phyloP scores from a whole-genome alignment of 37 sponge, comb jelly and placozoan species.

The Spongilla lacustris region DNA sequence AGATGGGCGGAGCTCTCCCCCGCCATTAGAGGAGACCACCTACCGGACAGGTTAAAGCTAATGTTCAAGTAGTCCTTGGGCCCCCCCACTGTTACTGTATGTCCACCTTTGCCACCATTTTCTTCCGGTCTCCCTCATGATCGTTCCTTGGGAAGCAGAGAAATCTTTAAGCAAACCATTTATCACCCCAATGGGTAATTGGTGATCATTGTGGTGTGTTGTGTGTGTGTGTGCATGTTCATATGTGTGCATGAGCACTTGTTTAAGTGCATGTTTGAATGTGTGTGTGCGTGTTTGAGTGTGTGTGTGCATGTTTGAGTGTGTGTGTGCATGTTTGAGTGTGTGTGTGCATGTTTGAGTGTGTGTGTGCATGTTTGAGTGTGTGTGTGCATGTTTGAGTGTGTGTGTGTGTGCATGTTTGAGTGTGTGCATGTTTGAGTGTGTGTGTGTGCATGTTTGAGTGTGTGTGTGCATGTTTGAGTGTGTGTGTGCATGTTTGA shows the following conservation, averaged over 20 bases:
- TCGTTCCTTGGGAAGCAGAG: neutral
- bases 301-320: neutral
- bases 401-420: neutral
- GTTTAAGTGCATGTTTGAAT: neutral
- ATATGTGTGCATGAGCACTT: neutral
- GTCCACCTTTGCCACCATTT: no score
- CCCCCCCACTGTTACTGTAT: neutral
- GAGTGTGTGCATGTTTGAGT: neutral
- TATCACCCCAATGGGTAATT: neutral
- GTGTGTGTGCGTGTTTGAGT: neutral
- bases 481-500: neutral
- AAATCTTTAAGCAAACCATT: neutral
- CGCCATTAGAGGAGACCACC: conserved; percentile 35
- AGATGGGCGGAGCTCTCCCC: conserved; percentile 89
- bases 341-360: neutral
- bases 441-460: neutral
- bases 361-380: neutral
- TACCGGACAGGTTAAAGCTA: neutral
- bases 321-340: neutral
- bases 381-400: neutral
- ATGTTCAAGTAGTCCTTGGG: neutral
- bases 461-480: neutral
- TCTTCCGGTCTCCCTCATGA: neutral
- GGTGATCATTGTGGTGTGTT: neutral
- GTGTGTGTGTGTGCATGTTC: neutral